Base-by-base conservation (phyloP, 2,113 vertebrate genomes). In the Albula goreensis region DNA sequence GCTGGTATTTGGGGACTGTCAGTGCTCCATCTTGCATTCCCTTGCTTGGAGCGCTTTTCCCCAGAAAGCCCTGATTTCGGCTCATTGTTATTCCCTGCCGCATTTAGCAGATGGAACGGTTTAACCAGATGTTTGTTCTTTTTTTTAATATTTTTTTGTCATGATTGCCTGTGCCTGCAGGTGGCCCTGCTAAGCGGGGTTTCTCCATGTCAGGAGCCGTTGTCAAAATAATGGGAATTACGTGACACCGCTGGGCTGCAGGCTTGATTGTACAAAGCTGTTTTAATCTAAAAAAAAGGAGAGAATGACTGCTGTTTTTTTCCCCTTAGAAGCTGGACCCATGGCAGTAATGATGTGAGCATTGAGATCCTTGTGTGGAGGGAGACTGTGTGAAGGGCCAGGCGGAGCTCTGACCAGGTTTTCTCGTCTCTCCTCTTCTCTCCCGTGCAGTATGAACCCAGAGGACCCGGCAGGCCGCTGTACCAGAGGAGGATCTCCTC, bases 401-500 rank as follows among this genome's bases (percentile, higher is more conserved):
- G 53, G 60, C 15, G 1, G 2, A 63, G 17, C 60, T 22, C 60
- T 66, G 60, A 66, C 15, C 56, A 12, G 9, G 12, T 41, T 41
- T 13, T 41, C 19, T 3, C 22, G 31, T 50, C 19, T 50, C 41
- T 48, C 78, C 41, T 53, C 48, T 41, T 50, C 22, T 17, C 50
- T 31, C 56, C 5, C 13, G 60, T 66, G 10, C 91, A 99, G 98
- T 99, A 98, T 98, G 98, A 99, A 96, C 98, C 98, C 88, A 95
- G 98, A 95, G 98, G 98, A 93, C 98, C 98, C 25, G 98, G 98
- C 85, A 96, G 98, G 98, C 98, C 98, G 50, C 97, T 99, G 91
- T 99, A 99, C 97, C 98, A 99, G 96, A 97, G 98, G 92, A 96
- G 98, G 93, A 99, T 99, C 94, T 99, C 98, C 85, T 97, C 97